A percentile compares a stretch with the other conserved stretches of the same genome.
Conservation (phyloP, 2,113 vertebrate species). For the Gila orcuttii region DNA sequence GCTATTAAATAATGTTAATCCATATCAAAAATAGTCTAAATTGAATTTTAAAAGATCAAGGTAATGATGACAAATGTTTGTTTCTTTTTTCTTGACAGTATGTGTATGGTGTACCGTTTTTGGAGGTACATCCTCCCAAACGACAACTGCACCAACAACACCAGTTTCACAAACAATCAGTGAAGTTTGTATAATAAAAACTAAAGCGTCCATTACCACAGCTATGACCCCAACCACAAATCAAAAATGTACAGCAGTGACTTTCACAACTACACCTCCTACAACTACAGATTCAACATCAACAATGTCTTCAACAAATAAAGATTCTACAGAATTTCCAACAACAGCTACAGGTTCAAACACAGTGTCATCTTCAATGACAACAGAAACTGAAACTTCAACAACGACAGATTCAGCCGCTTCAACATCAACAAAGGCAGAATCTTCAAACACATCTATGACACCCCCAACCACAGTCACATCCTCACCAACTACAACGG, state of each 20-base stretch:
- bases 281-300: neutral
- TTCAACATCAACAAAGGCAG: neutral
- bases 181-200: conserved; percentile 5
- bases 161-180: neutral
- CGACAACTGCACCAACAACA: neutral
- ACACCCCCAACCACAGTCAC: neutral
- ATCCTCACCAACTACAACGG: neutral
- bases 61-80: neutral
- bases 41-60: neutral
- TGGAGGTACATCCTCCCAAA: neutral
- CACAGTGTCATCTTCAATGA: neutral
- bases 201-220: neutral
- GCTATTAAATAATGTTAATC: neutral
- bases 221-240: neutral
- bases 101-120: neutral
- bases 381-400: neutral
- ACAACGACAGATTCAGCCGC: neutral
- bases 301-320: neutral
- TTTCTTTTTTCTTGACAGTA: neutral
- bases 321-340: neutral
- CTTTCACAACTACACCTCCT: conserved; percentile 3
- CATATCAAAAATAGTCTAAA: neutral
- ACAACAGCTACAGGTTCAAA: neutral
- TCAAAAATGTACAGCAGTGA: neutral
- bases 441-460: neutral